Percentiles rank a stretch among this genome's conserved stretches.
Conservation (phyloP, 1,140 invertebrate species). For the Doryteuthis pealeii region DNA sequence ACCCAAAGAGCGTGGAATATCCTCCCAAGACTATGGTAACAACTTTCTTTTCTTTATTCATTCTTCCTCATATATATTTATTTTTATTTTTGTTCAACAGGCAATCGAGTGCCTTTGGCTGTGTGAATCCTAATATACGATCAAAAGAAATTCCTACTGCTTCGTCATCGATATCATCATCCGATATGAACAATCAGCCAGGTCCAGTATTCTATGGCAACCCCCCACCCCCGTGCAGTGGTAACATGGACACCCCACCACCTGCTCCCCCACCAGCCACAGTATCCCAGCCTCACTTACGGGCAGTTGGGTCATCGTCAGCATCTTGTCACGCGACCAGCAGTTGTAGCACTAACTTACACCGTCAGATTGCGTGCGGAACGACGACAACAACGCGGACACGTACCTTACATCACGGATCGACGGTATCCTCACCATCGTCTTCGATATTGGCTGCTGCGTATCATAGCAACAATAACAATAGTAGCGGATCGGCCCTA, state of each 20-base stretch:
- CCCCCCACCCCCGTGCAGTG: not conserved
- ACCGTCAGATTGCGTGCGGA: not conserved
- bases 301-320: not conserved
- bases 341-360: not conserved
- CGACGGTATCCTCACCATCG: not conserved
- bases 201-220: not conserved
- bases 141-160: not conserved
- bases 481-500: not conserved
- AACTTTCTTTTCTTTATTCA: no score
- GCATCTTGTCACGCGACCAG: not conserved
- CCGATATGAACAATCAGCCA: not conserved
- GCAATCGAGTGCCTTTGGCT: no score
- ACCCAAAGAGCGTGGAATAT: no score
- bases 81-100: no score
- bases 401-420: not conserved
- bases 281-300: not conserved
- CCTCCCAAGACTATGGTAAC: no score
- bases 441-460: not conserved
- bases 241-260: not conserved
- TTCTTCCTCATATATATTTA: no score
- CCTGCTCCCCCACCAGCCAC: constrained; percentile 5
- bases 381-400: not conserved
- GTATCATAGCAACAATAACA: not conserved
- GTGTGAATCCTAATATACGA: not conserved
- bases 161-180: not conserved